Evolutionary conservation across 2,113 vertebrate species (phyloP), one percentile per base, ranked within the genome.

Genomic region (Tringa solitaria): DNA sequence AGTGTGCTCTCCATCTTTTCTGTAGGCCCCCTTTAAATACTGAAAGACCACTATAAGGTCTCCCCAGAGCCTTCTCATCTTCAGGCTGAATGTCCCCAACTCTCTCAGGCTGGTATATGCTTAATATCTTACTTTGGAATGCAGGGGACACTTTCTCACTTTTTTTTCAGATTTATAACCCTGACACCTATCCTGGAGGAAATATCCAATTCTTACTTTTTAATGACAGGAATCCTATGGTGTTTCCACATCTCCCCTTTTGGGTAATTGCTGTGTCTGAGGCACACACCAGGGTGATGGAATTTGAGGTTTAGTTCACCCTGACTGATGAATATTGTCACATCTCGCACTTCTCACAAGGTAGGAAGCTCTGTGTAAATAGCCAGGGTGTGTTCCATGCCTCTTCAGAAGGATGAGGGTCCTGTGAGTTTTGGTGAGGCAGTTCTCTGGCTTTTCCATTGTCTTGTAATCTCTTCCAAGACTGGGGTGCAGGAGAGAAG

Each of bases 371-470:
- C 14, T 50, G 0, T 30, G 4, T 64, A 24, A 67, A 76, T 39
- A 72, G 37, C 1, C 4, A 41, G 8, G 8, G 2, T 0, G 2
- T n/a, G 17, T 51, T 73, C 45, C 54, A 4, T 59, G 23, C 22
- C 19, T 81, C 53, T 60, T 69, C 39, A 64, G 33, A 80, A 64
- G 27, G 26, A 12, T 45, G 24, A 35, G 8, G 5, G 73, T 33
- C 24, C 24, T 28, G 4, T 57, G n/a, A 74, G 35, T 63, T 87
- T 65, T 57, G 24, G 12, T 93, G 27, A 82, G 37, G 30, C 23
- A 76, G 37, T 16, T 90, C 35, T 92, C n/a, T 75, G 18, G 30
- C n/a, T 81, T 17, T 81, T 82, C 46, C 18, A 17, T 50, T 50
- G 30, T 69, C 21, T 81, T 50, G 14, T 48, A 46, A 27, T 74